Evolutionary conservation across 2,888 invertebrate species (phyloP), one percentile per base, ranked within the genome.

Genomic region (Pammene aurita): DNA sequence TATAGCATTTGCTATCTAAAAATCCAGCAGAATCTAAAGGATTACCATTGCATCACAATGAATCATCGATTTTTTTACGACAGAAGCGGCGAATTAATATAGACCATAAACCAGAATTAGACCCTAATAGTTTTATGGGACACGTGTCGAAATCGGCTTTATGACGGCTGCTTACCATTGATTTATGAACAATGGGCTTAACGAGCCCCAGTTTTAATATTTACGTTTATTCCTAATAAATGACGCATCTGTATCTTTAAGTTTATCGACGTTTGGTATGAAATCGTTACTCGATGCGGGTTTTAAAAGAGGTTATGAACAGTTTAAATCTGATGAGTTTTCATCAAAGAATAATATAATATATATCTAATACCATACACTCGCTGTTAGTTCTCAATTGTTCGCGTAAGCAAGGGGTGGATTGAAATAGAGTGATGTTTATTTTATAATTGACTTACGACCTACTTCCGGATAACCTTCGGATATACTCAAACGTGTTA

Each of bases 81-180:
- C 74, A 73, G 72, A 74, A 77, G 78, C 76, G 72, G 74, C 76
- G 73, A 75, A 77, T 83, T 80, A 79, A 81, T 81, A 79, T 77
- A 76, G 76, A 75, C 78, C 78, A 85, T 87, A 86, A 87, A 85
- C 16, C 44, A 18, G 16, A 77, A 73, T 72, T 79, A 80, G 76
- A 72, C 71, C 78, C 54, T 66, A 61, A 67, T 67, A 67, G 58
- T 60, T 71, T 67, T 63, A 71, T 54, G 54, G n/a, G 62, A 77
- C 79, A 79, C 77, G 81, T 86, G 85, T 86, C 80, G 81, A 83
- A 84, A 83, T 80, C 73, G 72, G 72, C 76, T 76, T 74, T 74
- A 73, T 75, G 74, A 70, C 70, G 69, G 71, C 72, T 57, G 68
- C 64, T 73, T 77, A 70, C 38, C 56, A 18, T 61, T 70, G 52